Conservation (phyloP, 92 coral and sea anemone genomes). For the Micromussa lordhowensis region DNA sequence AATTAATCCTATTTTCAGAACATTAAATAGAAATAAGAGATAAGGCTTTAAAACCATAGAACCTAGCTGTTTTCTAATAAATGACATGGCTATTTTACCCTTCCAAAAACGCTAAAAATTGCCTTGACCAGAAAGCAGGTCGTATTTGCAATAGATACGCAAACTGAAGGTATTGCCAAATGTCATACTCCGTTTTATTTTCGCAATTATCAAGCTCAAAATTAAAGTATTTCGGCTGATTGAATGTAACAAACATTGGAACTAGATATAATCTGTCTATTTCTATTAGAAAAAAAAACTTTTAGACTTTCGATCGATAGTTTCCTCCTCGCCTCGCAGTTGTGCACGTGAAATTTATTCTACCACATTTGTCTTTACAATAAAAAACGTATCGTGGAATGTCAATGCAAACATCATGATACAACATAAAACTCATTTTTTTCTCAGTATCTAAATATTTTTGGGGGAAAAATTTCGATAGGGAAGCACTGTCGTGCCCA, state of each 20-base stretch:
- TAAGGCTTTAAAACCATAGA: neutral
- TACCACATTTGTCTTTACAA: neutral
- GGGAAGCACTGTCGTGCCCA: neutral
- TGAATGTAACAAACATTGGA: neutral
- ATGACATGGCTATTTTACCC: too few relatives aligned
- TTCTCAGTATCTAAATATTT: neutral
- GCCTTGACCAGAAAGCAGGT: neutral
- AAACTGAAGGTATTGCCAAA: conserved; percentile 3
- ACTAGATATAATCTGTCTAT: neutral
- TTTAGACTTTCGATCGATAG: neutral
- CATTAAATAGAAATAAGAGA: neutral
- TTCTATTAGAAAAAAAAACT: neutral
- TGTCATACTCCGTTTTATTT: neutral
- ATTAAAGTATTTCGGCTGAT: neutral
- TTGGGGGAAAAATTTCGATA: neutral
- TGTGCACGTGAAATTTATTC: neutral
- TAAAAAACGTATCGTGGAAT: neutral
- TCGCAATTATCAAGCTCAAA: neutral
- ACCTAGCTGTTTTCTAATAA: neutral
- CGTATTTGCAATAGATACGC: neutral
- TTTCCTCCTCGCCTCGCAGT: neutral
- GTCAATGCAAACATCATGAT: neutral
- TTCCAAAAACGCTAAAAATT: neutral
- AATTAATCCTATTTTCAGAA: neutral
- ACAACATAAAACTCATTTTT: neutral